Evolutionary conservation across 2,888 invertebrate genomes (phyloP).

Genomic region (Platycnemis pennipes): DNA sequence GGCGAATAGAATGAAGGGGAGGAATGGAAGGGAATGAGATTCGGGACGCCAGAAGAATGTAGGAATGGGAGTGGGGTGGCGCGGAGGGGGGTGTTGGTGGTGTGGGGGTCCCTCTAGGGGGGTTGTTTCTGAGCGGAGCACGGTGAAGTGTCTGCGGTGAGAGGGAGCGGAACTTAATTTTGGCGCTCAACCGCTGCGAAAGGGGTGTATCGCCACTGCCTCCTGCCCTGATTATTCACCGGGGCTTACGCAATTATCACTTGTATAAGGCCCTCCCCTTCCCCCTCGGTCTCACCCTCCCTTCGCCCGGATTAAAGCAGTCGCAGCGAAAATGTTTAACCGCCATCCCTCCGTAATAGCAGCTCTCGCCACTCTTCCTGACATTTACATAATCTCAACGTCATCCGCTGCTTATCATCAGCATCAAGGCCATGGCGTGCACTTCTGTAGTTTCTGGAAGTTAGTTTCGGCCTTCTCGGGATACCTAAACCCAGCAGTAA

Average conservation of each 20-base stretch:
- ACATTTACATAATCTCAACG: no score
- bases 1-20: background rate
- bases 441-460: no score
- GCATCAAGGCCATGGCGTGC: no score
- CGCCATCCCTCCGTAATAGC: no score
- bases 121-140: background rate
- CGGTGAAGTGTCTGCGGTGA: background rate
- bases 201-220: background rate
- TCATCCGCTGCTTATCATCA: no score
- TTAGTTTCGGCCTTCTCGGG: no score
- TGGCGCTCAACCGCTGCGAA: slow-evolving; percentile 4
- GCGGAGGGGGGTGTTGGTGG: background rate
- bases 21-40: background rate
- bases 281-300: no score
- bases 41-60: background rate
- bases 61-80: background rate
- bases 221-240: slow-evolving; percentile 60
- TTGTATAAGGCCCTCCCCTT: background rate
- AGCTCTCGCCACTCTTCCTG: no score
- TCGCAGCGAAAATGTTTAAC: no score
- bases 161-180: slow-evolving; percentile 35
- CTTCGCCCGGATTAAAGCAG: no score
- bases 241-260: slow-evolving; percentile 62
- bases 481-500: no score
- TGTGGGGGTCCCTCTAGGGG: background rate